Percentiles rank a stretch among this genome's conserved stretches.
Evolutionary conservation across 1,140 invertebrate genomes (phyloP).

Genomic region (Euschistus heros): DNA sequence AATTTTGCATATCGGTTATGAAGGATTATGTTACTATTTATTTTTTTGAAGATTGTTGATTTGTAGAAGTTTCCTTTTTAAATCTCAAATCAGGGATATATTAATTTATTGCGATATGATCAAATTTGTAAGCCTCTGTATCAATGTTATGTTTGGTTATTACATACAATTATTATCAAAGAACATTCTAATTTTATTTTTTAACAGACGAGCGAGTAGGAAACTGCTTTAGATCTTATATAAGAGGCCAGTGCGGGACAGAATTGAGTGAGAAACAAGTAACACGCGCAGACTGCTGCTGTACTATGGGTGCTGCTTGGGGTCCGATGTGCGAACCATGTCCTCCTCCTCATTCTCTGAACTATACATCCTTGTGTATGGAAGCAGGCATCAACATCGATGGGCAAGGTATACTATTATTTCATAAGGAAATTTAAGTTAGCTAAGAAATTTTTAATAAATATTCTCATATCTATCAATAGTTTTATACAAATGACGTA

Average conservation of each 20-base stretch:
- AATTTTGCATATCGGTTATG: too few species aligned
- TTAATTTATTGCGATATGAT: too few species aligned
- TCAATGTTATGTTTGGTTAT: too few species aligned
- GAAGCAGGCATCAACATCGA: conserved; percentile 58
- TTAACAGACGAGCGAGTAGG: conserved; percentile 59
- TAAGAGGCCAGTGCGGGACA: conserved; percentile 51
- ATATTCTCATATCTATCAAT: background rate
- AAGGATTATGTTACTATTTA: too few species aligned
- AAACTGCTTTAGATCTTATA: conserved; percentile 63
- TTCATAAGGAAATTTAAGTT: conserved; percentile 20
- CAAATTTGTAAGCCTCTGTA: too few species aligned
- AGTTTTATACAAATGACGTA: background rate
- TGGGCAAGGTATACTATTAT: conserved; percentile 45
- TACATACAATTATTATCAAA: too few species aligned
- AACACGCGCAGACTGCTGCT: conserved; percentile 72
- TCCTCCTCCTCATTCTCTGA: conserved; percentile 53
- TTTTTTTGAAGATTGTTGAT: too few species aligned
- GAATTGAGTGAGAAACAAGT: conserved; percentile 41
- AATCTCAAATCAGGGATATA: too few species aligned
- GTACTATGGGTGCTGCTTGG: conserved; percentile 80
- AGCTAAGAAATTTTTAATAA: too few species aligned
- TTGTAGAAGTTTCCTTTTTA: too few species aligned
- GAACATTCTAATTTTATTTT: too few species aligned
- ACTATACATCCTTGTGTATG: conserved; percentile 64
- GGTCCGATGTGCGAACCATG: conserved; percentile 72